Evolutionary conservation across 2,888 invertebrate species (phyloP), one percentile per base, ranked within the genome.

Genomic region (Meteorus cinctellus): DNA sequence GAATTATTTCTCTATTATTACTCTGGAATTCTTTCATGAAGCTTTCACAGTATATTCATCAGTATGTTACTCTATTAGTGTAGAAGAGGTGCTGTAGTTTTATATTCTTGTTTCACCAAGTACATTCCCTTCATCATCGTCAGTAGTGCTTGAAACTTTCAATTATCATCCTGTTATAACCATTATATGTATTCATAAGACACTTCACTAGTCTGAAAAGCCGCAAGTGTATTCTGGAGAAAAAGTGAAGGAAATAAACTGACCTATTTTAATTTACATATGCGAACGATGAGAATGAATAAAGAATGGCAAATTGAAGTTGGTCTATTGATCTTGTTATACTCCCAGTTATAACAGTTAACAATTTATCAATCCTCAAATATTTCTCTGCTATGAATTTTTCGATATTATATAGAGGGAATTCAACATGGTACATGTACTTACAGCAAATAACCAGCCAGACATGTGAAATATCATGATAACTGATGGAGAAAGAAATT

Each of bases 161-260:
- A 24, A 10, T 55, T 55, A 41, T 55, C 1, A 6, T 5, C n/a
- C 8, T 4, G n/a, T 55, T 55, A 55, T 4, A 55, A 8, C 19
- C 19, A 19, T 19, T 6, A 55, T 19, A 4, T 55, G 55, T 6
- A 55, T n/a, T 8, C 19, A n/a, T 55, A 8, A 19, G 6, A n/a
- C 8, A 19, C 19, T 10, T 8, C 4, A 8, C 6, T 55, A 55
- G 24, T 8, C 24, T n/a, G 1, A 55, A 19, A 55, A 24, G n/a
- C n/a, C 24, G 8, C 55, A 55, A 55, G 19, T 19, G 55, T 19
- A 55, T n/a, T 6, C 48, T 3, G n/a, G n/a, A 55, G n/a, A 4
- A n/a, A 19, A 19, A 6, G 48, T 63, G 48, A 48, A 74, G 16
- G 51, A 36, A 27, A 69, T 12, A 12, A 62, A 55, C 27, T 41